Evolutionary conservation across 2,797 vertebrate genomes (phyloP), one percentile per base, ranked within the genome.

Genomic region (Nothura maculosa): DNA sequence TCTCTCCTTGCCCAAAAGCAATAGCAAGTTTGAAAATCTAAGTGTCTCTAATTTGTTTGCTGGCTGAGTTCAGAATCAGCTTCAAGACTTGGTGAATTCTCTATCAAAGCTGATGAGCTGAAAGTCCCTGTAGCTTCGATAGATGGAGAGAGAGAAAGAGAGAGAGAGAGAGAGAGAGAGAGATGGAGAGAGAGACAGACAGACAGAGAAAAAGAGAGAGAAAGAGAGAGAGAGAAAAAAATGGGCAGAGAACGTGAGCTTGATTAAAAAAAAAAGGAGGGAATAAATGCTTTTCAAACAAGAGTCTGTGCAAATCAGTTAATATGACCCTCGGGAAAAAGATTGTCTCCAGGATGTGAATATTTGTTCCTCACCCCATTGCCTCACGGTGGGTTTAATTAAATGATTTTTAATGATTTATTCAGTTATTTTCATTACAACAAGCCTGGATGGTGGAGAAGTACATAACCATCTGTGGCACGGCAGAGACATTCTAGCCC

Each of bases 1-100:
- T 62, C 64, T 96, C 86, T 85, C 88, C 95, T 72, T 92, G 92
- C 94, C 96, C 96, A 62, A 93, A 87, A 97, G 94, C 95, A 93
- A 73, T 70, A 76, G 94, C 60, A 19, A 81, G 27, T 91, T 94
- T 67, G 76, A 93, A 92, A 94, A 63, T 50, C 54, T 94, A 94
- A 98, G 95, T 70, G 85, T 25, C 85, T 96, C 70, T 96, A 92
- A 97, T 97, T 97, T 97, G 95, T 96, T 96, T 90, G 91, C 92
- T 40, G 90, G 86, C 90, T 96, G 89, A 77, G 57, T 50, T 79
- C 81, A 89, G 95, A 92, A 95, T 93, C 90, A 66, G 88, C 93
- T 88, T 94, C 94, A 57, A 86, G 42, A 94, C 88, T 60, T 4
- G 2, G 92, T 88, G 96, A 95, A 81, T 92, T 85, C 91, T 86